Base-by-base conservation (phyloP, 2,888 invertebrate genomes). In the Helleia helle region DNA sequence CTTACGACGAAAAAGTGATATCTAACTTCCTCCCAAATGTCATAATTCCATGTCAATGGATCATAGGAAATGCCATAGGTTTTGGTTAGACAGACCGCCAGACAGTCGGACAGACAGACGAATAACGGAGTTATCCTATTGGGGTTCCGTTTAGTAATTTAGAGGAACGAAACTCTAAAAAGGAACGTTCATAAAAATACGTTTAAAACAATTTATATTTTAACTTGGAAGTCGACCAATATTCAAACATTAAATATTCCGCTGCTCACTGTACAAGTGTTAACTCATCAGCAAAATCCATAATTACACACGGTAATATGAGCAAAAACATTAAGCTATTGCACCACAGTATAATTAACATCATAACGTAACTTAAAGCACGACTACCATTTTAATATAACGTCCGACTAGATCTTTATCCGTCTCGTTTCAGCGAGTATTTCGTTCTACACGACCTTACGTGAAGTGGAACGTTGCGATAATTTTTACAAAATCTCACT, bases 221-320 rank as follows among this genome's bases (percentile, higher is more conserved):
- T n/a, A n/a, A n/a, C n/a, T n/a, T n/a, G n/a, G n/a, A n/a, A n/a
- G n/a, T n/a, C n/a, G n/a, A n/a, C n/a, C n/a, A n/a, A n/a, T n/a
- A n/a, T n/a, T n/a, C 4, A 6, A 12, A 11, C 5, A 12, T 11
- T 22, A 22, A 22, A 22, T 2, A 22, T 27, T 24, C 7, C 27
- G 50, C 42, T 52, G 53, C 52, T 50, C 47, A 40, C 43, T 40
- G 34, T 47, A 40, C 46, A 24, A 7, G 24, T 24, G 36, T 42
- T n/a, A n/a, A 47, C 50, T 45, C 39, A 41, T 43, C 34, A 41
- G 47, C 50, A 42, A 43, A 47, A 47, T 46, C 46, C 25, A 40
- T 51, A 54, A 59, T 49, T 52, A 44, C 40, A 43, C 51, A 52
- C 45, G 47, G 48, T 47, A 51, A 51, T 42, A 42, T 31, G 31